A percentile compares a stretch with the other conserved stretches of the same genome.
These are phyloP conservation scores for Glaucopsyche alexis DNA, from an alignment of 2,888 invertebrate genomes.

Conservation along the genomic window DNA sequence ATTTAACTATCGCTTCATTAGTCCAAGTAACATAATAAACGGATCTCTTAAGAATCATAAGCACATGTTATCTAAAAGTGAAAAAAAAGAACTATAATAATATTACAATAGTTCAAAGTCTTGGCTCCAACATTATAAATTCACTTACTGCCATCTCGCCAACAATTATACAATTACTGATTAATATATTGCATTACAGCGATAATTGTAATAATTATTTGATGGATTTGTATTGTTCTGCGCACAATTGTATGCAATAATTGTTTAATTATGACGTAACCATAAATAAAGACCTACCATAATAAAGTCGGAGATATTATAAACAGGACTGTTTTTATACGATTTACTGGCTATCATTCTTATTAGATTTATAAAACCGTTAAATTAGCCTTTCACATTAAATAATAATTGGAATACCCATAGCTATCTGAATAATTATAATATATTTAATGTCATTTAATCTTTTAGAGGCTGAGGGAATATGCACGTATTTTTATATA, in stretches of 20 bases:
- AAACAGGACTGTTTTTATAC: neutral
- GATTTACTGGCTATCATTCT: neutral
- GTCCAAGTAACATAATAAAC: too few species aligned
- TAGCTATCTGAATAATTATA: too few species aligned
- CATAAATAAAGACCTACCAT: conserved; percentile 4
- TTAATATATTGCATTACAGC: conserved; percentile 25
- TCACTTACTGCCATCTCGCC: neutral
- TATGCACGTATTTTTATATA: too few species aligned
- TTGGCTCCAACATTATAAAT: neutral
- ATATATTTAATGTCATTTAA: too few species aligned
- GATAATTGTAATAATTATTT: conserved; percentile 17
- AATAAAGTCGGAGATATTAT: neutral
- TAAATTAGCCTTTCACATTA: conserved; percentile 3
- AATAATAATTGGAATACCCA: too few species aligned
- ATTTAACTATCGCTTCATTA: too few species aligned
- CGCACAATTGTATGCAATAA: conserved; percentile 2
- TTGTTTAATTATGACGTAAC: conserved; percentile 12
- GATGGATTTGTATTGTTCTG: conserved; percentile 20
- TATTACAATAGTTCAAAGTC: conserved; percentile 9
- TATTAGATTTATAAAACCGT: conserved; percentile 11
- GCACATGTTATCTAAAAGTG: too few species aligned
- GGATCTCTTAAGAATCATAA: too few species aligned
- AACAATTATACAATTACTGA: neutral
- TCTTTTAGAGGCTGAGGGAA: too few species aligned
- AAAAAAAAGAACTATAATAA: neutral